phyloP scores from a whole-genome alignment of 2,113 vertebrate species.

The Protobothrops mucrosquamatus region DNA sequence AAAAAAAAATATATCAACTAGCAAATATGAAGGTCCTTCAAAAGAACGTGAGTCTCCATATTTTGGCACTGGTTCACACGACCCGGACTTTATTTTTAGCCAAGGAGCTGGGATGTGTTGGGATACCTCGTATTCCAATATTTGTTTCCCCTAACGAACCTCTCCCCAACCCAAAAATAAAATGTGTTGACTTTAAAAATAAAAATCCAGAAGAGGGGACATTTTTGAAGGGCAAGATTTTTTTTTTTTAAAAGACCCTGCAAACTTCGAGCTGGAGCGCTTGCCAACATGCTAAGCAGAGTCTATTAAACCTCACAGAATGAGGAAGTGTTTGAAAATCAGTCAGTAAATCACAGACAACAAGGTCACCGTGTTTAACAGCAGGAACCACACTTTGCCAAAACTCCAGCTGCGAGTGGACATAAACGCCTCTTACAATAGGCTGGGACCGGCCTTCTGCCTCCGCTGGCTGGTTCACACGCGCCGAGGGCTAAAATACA shows the following conservation, averaged over 20 bases:
- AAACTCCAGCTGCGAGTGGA: constrained; percentile 87
- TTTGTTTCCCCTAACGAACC: constrained; percentile 90
- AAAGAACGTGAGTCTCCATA: constrained; percentile 80
- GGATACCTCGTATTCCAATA: constrained; percentile 87
- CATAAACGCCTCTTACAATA: constrained; percentile 58
- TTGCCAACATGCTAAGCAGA: constrained; percentile 67
- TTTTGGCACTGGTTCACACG: constrained; percentile 76
- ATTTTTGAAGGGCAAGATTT: constrained; percentile 53
- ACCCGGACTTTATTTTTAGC: constrained; percentile 78
- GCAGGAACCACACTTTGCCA: constrained; percentile 75
- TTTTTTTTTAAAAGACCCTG: constrained; percentile 74
- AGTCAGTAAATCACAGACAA: constrained; percentile 83
- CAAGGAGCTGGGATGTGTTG: constrained; percentile 71
- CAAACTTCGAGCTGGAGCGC: constrained; percentile 70
- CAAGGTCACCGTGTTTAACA: constrained; percentile 77
- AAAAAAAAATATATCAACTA: constrained; percentile 63
- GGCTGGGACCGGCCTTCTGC: not conserved
- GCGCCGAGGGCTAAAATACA: not conserved
- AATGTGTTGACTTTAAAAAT: constrained; percentile 91
- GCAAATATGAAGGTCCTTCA: constrained; percentile 78
- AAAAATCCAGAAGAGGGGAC: constrained; percentile 75
- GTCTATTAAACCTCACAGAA: constrained; percentile 76
- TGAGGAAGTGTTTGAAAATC: constrained; percentile 85
- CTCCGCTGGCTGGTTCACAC: not conserved
- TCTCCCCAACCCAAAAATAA: not conserved